Conservation (phyloP, 2,888 invertebrate genomes). For the Miltochrista miniata region DNA sequence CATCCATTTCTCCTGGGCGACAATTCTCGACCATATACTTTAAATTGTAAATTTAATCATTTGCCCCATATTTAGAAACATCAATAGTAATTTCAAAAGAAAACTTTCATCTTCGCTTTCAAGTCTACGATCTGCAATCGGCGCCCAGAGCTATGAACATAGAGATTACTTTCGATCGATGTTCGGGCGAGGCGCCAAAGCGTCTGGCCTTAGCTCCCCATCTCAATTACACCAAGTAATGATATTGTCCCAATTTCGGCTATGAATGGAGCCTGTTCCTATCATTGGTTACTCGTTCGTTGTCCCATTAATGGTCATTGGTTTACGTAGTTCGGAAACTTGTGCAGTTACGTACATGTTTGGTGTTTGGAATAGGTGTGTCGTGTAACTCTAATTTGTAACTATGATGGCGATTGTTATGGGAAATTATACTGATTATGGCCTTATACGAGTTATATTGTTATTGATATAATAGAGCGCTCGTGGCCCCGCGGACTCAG, state of each 20-base stretch:
- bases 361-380: background rate
- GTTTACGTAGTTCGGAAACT: background rate
- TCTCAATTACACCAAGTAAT: slow-evolving; percentile 34
- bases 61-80: too few relatives aligned
- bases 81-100: too few relatives aligned
- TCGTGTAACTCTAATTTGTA: background rate
- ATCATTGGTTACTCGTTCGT: slow-evolving; percentile 18
- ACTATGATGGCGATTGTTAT: background rate
- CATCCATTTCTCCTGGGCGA: too few relatives aligned
- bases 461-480: too few relatives aligned
- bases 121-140: too few relatives aligned
- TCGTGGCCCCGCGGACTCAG: too few relatives aligned
- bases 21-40: too few relatives aligned
- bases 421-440: too few relatives aligned
- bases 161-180: slow-evolving; percentile 32
- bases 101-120: too few relatives aligned
- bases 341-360: background rate
- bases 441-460: too few relatives aligned
- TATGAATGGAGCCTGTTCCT: slow-evolving; percentile 10
- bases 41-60: too few relatives aligned
- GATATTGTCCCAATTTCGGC: slow-evolving; percentile 24
- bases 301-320: slow-evolving; percentile 9
- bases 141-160: too few relatives aligned
- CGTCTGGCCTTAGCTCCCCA: slow-evolving; percentile 34
- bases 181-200: slow-evolving; percentile 42